Conservation (phyloP, 2,113 vertebrate genomes). For the Pyxicephalus adspersus region DNA sequence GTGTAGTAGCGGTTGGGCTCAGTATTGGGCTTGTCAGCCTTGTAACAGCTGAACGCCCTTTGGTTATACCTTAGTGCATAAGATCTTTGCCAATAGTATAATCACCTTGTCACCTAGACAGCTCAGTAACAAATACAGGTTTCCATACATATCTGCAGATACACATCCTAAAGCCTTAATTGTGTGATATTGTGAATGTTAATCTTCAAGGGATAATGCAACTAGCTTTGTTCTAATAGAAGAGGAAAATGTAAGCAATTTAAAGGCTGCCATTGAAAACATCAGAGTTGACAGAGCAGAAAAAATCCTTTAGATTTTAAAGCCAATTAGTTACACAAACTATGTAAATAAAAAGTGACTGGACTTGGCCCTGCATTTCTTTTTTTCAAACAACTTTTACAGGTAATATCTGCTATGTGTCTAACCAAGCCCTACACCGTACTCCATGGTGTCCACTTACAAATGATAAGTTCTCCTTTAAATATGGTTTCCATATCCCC, state of each 20-base stretch:
- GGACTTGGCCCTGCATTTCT: neutral
- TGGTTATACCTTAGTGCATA: too few species aligned
- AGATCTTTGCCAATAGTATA: neutral
- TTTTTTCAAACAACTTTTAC: neutral
- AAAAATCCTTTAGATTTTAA: neutral
- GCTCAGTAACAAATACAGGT: conserved; percentile 49
- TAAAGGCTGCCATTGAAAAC: conserved; percentile 35
- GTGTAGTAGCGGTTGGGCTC: too few species aligned
- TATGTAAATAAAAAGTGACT: conserved; percentile 18
- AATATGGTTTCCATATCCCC: too few species aligned
- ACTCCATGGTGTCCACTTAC: too few species aligned
- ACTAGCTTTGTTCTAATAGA: neutral
- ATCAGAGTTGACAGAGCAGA: conserved; percentile 13
- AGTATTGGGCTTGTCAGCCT: too few species aligned
- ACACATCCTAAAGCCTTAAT: conserved; percentile 30
- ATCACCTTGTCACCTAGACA: conserved; percentile 46
- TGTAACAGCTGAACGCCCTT: too few species aligned
- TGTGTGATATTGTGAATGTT: conserved; percentile 14
- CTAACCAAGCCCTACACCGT: too few species aligned
- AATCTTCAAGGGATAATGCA: conserved; percentile 31
- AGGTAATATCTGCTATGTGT: too few species aligned
- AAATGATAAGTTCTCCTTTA: too few species aligned
- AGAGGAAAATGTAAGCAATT: conserved; percentile 18
- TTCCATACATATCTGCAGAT: conserved; percentile 32
- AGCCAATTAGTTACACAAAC: neutral